Evolutionary conservation across 53 echinoderm and acorn worm genomes (phyloP).

Genomic region (Actinopyga echinites): DNA sequence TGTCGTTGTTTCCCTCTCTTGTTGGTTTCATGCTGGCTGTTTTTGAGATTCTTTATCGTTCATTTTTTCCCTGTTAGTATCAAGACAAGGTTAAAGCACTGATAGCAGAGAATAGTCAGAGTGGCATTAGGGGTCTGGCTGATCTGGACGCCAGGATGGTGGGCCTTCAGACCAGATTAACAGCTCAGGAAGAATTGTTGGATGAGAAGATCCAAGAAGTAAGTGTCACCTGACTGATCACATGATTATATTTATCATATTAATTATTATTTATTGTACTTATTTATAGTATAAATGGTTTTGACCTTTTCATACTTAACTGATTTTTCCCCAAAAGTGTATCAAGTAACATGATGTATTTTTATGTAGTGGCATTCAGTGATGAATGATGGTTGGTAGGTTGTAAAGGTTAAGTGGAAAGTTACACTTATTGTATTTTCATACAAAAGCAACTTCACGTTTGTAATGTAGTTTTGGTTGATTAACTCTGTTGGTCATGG

Average conservation of each 20-base stretch:
- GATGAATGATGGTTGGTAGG: too few species aligned
- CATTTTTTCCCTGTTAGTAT: slow-evolving; percentile 44
- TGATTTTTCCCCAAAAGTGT: too few species aligned
- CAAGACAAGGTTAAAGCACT: slow-evolving; percentile 77
- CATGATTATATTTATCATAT: neutral
- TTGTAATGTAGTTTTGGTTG: too few species aligned
- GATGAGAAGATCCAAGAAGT: slow-evolving; percentile 73
- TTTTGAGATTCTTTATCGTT: neutral
- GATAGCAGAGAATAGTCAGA: slow-evolving; percentile 70
- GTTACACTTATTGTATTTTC: too few species aligned
- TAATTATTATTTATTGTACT: neutral
- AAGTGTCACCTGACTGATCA: slow-evolving; percentile 4
- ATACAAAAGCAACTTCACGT: too few species aligned
- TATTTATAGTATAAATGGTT: too few species aligned
- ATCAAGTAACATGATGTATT: too few species aligned
- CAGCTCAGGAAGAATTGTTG: slow-evolving; percentile 66
- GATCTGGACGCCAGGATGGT: slow-evolving; percentile 89
- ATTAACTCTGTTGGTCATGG: too few species aligned
- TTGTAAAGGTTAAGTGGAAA: too few species aligned
- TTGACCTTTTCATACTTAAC: too few species aligned
- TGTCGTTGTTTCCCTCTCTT: neutral
- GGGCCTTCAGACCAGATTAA: slow-evolving; percentile 64
- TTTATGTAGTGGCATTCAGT: too few species aligned
- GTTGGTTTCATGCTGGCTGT: neutral
- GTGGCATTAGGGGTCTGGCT: slow-evolving; percentile 74